These are phyloP conservation scores for Arbacia lixula DNA, from an alignment of 53 echinoderm and acorn worm genomes.

Conservation along the genomic window DNA sequence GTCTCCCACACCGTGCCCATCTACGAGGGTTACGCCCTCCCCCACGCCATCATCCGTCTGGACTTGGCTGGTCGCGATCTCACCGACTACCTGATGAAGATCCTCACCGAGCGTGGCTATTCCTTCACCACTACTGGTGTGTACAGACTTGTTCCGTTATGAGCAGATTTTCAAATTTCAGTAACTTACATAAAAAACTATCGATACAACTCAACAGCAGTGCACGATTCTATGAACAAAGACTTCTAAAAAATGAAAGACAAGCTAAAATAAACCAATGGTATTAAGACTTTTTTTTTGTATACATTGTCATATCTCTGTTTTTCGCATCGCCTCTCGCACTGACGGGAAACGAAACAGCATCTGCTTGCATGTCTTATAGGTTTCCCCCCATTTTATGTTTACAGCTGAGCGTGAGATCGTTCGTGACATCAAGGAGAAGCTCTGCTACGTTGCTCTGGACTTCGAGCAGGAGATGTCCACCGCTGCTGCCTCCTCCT, in stretches of 20 bases:
- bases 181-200: too few species aligned
- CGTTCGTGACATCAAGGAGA: slow-evolving; percentile 86
- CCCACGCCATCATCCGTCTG: slow-evolving; percentile 77
- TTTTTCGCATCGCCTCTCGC: too few species aligned
- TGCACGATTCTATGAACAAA: too few species aligned
- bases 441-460: slow-evolving; percentile 78
- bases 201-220: too few species aligned
- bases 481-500: slow-evolving; percentile 77
- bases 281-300: too few species aligned
- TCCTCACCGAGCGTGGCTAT: slow-evolving; percentile 73
- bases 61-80: slow-evolving; percentile 70
- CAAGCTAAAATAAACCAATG: too few species aligned
- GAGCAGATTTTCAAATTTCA: too few species aligned
- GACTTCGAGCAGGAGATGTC: slow-evolving; percentile 88
- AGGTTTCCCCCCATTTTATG: background rate
- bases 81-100: slow-evolving; percentile 76
- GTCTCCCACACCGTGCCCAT: slow-evolving; percentile 79
- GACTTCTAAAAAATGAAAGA: too few species aligned
- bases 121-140: slow-evolving; percentile 73
- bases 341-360: too few species aligned
- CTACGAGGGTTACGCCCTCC: slow-evolving; percentile 80
- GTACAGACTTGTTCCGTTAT: too few species aligned
- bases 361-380: too few species aligned
- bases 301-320: too few species aligned
- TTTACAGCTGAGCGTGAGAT: slow-evolving; percentile 68